These are phyloP conservation scores for Nyctalus aviator DNA, from an alignment of 2,797 vertebrate species.

Conservation along the genomic window DNA sequence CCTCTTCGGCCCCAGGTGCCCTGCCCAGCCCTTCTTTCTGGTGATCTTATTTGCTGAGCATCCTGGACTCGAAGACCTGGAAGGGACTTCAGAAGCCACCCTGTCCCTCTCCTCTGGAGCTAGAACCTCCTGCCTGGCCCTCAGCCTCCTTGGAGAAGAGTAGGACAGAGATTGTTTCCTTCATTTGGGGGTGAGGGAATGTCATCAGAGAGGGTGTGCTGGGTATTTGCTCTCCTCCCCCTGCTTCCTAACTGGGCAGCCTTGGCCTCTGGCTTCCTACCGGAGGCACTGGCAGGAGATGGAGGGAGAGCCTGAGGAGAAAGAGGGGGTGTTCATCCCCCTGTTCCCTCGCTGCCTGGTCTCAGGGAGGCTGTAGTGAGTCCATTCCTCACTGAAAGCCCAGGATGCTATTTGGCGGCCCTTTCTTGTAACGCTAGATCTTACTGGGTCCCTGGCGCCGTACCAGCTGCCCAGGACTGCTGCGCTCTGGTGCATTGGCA, in stretches of 20 bases:
- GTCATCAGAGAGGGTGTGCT: neutral
- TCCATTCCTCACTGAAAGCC: neutral
- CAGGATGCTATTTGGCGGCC: rapidly evolving
- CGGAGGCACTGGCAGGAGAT: neutral
- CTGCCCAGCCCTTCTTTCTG: neutral
- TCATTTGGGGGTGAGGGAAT: neutral
- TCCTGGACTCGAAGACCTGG: neutral
- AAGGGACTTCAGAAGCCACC: neutral
- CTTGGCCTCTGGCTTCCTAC: neutral
- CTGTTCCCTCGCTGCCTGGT: neutral
- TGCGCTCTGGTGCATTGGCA: neutral
- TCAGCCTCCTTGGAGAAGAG: neutral
- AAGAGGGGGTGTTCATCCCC: neutral
- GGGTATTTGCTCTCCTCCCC: neutral
- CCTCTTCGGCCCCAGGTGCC: neutral
- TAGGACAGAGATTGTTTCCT: neutral
- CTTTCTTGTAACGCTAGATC: neutral
- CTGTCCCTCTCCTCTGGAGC: neutral
- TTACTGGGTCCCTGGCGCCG: neutral
- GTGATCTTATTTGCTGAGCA: neutral
- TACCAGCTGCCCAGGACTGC: neutral
- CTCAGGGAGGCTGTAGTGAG: neutral
- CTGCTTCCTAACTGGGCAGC: neutral
- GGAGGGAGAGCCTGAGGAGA: neutral
- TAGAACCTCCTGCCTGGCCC: neutral